A percentile compares a stretch with the other conserved stretches of the same genome.
Conservation (phyloP, 2,797 vertebrate species). For the Myotis vivesi region DNA sequence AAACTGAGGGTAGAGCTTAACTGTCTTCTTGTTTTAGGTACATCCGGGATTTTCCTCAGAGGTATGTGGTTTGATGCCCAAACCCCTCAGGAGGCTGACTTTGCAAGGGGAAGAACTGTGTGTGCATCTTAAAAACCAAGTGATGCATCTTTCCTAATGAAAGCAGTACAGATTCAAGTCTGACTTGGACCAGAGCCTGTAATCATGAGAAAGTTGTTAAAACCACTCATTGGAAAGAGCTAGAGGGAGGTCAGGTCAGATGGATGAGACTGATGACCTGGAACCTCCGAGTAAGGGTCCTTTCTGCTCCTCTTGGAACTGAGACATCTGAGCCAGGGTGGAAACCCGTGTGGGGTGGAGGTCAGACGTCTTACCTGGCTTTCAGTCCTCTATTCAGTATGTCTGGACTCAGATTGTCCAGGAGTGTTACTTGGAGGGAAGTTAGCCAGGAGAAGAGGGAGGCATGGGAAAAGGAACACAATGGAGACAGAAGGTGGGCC, state of each 20-base stretch:
- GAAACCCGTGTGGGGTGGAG: neutral
- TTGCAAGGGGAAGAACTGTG: constrained; percentile 55
- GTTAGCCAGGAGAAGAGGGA: neutral
- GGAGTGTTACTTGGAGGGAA: neutral
- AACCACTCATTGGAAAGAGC: constrained; percentile 74
- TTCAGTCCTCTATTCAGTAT: neutral
- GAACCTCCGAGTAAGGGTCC: neutral
- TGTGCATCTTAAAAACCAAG: constrained; percentile 56
- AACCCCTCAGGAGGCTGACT: constrained; percentile 59
- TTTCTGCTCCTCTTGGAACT: neutral
- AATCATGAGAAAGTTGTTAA: constrained; percentile 80
- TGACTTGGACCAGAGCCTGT: constrained; percentile 75
- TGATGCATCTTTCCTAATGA: constrained; percentile 69
- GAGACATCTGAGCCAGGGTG: neutral
- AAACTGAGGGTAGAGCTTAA: constrained; percentile 18
- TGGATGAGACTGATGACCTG: constrained; percentile 33
- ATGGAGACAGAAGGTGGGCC: neutral
- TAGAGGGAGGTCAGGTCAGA: constrained; percentile 65
- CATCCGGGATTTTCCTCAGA: constrained; percentile 53
- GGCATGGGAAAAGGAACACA: neutral
- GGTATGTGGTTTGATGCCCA: constrained; percentile 44
- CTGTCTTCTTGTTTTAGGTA: constrained; percentile 58
- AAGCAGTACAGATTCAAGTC: constrained; percentile 77
- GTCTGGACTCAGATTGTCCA: neutral
- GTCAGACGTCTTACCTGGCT: neutral